A percentile compares a stretch with the other conserved stretches of the same genome.
phyloP scores from a whole-genome alignment of 2,113 vertebrate genomes.

The Macroglossus sobrinus region DNA sequence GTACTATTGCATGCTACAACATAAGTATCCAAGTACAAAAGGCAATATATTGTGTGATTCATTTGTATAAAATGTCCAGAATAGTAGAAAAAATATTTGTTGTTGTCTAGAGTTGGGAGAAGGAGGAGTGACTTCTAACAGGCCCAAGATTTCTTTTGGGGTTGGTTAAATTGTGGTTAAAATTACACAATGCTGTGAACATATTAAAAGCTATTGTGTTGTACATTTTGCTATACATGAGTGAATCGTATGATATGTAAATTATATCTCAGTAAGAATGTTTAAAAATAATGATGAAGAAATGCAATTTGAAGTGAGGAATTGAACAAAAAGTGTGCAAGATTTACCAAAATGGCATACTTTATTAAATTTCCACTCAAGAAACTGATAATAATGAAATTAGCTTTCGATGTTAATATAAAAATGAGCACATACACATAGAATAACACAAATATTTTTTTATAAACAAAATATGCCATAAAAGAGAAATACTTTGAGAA shows the following conservation, averaged over 20 bases:
- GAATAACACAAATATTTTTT: background rate
- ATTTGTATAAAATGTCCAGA: background rate
- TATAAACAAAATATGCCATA: background rate
- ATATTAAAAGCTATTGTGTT: too few species aligned
- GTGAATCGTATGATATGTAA: too few species aligned
- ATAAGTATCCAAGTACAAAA: background rate
- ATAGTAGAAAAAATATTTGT: background rate
- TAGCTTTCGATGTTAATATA: background rate
- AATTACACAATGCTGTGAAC: background rate
- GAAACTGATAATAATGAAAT: background rate
- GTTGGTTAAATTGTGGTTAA: background rate
- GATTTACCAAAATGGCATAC: background rate
- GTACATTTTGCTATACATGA: too few species aligned
- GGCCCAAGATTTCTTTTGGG: too few species aligned
- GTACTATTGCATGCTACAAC: background rate
- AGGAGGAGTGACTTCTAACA: too few species aligned
- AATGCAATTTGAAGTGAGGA: too few species aligned
- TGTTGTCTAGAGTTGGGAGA: background rate
- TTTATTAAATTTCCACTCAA: background rate
- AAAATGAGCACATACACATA: background rate
- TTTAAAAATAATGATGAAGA: background rate
- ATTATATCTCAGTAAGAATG: background rate
- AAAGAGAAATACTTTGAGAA: background rate
- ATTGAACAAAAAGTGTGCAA: background rate
- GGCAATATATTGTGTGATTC: background rate